Conservation (phyloP, 2,797 vertebrate species). For the Halcyon chelicuti region DNA sequence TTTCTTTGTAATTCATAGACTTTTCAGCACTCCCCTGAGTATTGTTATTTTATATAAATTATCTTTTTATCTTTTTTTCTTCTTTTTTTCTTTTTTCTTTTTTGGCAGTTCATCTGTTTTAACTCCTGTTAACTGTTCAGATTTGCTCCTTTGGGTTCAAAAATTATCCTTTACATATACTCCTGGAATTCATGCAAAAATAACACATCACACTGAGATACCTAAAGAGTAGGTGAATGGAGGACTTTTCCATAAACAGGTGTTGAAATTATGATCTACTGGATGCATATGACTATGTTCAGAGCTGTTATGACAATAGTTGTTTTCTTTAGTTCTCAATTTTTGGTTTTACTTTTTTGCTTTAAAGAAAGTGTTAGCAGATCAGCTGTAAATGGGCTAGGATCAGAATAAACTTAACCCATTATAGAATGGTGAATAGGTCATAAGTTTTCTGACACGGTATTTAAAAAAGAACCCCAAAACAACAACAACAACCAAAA, state of each 20-base stretch:
- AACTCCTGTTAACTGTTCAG: not conserved
- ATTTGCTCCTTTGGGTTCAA: not conserved
- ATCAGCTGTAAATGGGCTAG: not conserved
- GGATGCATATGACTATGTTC: not conserved
- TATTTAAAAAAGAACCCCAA: no score
- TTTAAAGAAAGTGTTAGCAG: not conserved
- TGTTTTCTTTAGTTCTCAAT: not conserved
- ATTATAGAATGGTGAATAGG: not conserved
- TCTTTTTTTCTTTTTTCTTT: no score
- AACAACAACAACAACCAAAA: no score
- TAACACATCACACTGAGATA: not conserved
- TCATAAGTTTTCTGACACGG: not conserved
- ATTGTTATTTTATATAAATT: not conserved
- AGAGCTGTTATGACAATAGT: not conserved
- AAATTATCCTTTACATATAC: not conserved
- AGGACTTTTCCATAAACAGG: not conserved
- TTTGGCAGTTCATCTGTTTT: not conserved
- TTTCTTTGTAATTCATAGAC: not conserved
- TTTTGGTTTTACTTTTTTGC: not conserved
- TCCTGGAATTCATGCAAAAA: not conserved
- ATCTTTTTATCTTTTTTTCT: accelerated
- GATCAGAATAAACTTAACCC: not conserved
- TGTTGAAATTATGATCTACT: not conserved
- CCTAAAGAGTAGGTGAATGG: not conserved
- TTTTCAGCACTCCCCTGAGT: not conserved